phyloP scores from a whole-genome alignment of 2,888 invertebrate genomes.

The Sarcophaga carnaria region DNA sequence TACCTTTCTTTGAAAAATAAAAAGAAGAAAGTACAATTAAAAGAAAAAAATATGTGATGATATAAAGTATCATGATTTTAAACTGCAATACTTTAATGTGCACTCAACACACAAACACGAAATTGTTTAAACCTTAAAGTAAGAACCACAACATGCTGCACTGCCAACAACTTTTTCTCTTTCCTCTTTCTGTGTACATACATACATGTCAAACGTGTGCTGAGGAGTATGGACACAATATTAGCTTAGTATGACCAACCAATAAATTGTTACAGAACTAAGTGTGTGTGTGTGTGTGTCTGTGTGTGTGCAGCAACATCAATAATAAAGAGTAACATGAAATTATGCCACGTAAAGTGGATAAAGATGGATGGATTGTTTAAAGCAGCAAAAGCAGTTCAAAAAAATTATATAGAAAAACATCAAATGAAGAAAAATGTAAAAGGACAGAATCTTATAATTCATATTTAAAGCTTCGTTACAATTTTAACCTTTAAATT shows the following conservation, averaged over 20 bases:
- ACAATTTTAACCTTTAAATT: no score
- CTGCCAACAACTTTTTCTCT: neutral
- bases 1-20: no score
- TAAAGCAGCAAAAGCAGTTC: no score
- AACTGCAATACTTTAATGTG: conserved; percentile 7
- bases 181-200: neutral
- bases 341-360: conserved; percentile 27
- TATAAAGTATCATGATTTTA: neutral
- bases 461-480: no score
- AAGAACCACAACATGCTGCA: neutral
- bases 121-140: conserved; percentile 12
- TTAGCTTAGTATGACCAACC: neutral
- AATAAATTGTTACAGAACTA: conserved; percentile 11
- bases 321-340: conserved; percentile 6
- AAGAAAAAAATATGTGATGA: no score
- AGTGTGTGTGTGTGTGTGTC: no score
- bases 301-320: neutral
- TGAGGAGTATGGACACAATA: neutral
- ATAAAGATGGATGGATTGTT: neutral
- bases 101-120: neutral
- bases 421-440: no score
- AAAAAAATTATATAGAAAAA: no score
- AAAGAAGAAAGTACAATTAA: no score
- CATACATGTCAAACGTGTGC: neutral
- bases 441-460: no score